Conservation (phyloP, 2,113 vertebrate genomes). For the Megalops atlanticus region DNA sequence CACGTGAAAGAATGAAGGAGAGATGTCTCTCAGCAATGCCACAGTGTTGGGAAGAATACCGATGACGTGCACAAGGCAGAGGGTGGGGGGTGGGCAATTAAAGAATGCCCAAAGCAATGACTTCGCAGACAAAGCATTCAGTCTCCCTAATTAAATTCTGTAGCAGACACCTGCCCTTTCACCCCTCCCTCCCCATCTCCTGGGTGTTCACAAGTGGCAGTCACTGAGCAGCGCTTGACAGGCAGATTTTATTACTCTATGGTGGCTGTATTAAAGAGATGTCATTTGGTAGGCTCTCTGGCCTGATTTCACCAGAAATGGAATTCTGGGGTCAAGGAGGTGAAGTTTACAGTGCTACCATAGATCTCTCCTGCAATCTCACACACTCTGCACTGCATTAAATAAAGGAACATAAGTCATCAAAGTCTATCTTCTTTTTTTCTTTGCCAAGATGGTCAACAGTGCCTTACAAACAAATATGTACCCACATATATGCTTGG, state of each 20-base stretch:
- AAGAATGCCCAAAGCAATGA: conserved; percentile 75
- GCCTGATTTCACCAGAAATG: conserved; percentile 15
- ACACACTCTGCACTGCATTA: not conserved
- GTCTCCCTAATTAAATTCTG: conserved; percentile 76
- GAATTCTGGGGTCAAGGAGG: conserved; percentile 20
- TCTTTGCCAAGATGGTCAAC: not conserved
- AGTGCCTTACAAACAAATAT: not conserved
- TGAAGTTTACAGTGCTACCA: not conserved
- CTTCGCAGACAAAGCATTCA: conserved; percentile 70
- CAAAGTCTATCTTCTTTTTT: not conserved
- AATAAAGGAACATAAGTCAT: conserved; percentile 1
- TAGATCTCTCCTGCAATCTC: conserved; percentile 7
- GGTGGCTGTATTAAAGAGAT: conserved; percentile 28
- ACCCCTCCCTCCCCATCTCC: conserved; percentile 61
- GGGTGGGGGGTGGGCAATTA: conserved; percentile 70
- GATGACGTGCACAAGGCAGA: conserved; percentile 55
- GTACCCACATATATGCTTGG: not conserved
- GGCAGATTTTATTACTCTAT: conserved; percentile 42
- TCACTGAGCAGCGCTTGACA: conserved; percentile 48
- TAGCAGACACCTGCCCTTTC: conserved; percentile 76
- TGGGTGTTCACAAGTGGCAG: conserved; percentile 54
- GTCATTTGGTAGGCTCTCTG: conserved; percentile 26
- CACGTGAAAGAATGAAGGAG: conserved; percentile 40
- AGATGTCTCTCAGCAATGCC: conserved; percentile 58
- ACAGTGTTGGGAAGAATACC: conserved; percentile 60